Conservation (phyloP, 2,797 vertebrate genomes). For the Ispidina lecontei region DNA sequence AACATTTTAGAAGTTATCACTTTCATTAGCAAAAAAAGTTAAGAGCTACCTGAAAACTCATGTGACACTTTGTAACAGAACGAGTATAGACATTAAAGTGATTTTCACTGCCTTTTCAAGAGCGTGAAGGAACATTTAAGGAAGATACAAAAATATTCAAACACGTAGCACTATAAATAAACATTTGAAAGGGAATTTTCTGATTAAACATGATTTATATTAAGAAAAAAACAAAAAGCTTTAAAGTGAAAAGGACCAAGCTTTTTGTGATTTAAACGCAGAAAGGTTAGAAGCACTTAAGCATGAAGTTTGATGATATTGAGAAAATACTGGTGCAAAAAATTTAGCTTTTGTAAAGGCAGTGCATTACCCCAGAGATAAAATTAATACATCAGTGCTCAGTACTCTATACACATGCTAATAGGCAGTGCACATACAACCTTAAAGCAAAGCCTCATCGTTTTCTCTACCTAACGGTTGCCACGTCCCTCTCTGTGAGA, state of each 20-base stretch:
- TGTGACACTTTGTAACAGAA: slow-evolving; percentile 76
- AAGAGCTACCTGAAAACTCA: slow-evolving; percentile 76
- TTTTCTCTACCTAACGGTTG: slow-evolving; percentile 60
- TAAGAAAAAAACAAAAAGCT: slow-evolving; percentile 48
- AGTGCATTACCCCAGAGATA: slow-evolving; percentile 71
- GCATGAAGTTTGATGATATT: neutral
- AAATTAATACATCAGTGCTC: slow-evolving; percentile 73
- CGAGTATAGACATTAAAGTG: slow-evolving; percentile 58
- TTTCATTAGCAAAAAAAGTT: slow-evolving; percentile 33
- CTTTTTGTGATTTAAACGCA: slow-evolving; percentile 53
- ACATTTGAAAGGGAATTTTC: neutral
- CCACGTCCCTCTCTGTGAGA: neutral
- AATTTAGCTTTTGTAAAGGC: slow-evolving; percentile 76
- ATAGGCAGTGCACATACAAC: slow-evolving; percentile 66
- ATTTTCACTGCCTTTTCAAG: slow-evolving; percentile 76
- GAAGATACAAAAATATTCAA: neutral
- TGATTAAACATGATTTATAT: neutral
- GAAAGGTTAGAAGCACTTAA: slow-evolving; percentile 32
- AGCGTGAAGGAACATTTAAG: slow-evolving; percentile 17
- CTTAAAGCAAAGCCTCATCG: slow-evolving; percentile 68
- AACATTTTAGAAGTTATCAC: slow-evolving; percentile 51
- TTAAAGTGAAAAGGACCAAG: neutral
- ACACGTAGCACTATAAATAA: neutral
- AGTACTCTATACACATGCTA: slow-evolving; percentile 71
- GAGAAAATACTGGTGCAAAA: neutral